Evolutionary conservation across 2,797 vertebrate species (phyloP).

Genomic region (Sebastes alutus): DNA sequence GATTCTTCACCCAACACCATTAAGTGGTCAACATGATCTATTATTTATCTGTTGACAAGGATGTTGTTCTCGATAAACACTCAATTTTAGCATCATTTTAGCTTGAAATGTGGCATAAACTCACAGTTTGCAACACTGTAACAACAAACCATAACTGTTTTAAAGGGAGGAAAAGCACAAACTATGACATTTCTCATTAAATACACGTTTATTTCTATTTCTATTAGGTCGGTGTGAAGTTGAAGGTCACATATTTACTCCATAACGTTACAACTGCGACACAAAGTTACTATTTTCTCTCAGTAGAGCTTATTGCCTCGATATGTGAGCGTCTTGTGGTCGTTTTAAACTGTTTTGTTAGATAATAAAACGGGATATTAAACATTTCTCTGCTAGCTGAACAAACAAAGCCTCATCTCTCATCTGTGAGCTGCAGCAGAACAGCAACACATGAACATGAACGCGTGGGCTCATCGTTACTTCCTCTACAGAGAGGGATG

Average conservation of each 20-base stretch:
- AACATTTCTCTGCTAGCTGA: neutral
- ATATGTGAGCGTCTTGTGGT: too few relatives aligned
- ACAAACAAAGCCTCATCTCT: neutral
- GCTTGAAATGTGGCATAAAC: neutral
- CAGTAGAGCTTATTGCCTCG: neutral
- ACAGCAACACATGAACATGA: conserved; percentile 54
- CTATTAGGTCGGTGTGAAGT: neutral
- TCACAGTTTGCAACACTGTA: neutral
- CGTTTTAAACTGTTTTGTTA: neutral
- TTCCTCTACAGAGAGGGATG: conserved; percentile 60
- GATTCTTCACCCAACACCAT: rapidly evolving
- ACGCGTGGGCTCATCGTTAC: conserved; percentile 65
- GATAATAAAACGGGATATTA: neutral
- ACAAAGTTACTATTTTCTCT: conserved; percentile 18
- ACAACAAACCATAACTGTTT: neutral
- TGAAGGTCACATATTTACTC: neutral
- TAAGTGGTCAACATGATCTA: neutral
- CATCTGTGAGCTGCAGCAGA: conserved; percentile 29
- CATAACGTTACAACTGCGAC: neutral
- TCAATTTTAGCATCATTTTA: neutral
- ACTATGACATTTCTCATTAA: neutral
- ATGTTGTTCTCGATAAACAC: neutral
- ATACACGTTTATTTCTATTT: neutral
- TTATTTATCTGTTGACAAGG: neutral
- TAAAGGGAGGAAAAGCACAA: neutral